Conservation (phyloP, 2,888 invertebrate species). For the Druceiella hillmani region DNA sequence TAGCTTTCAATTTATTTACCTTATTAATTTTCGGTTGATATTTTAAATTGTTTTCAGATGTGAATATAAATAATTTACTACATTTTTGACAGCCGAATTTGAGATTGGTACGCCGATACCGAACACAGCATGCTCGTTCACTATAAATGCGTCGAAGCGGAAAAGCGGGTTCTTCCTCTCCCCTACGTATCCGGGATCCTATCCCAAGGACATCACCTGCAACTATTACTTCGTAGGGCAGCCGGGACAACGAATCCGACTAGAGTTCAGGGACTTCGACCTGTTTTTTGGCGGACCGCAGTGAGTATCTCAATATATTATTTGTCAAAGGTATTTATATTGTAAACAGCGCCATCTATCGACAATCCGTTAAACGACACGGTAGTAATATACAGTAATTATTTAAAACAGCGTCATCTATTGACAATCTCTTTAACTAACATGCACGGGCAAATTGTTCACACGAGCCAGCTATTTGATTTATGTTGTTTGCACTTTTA, state of each 20-base stretch:
- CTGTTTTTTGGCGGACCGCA: constrained; percentile 97
- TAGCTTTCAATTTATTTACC: too few species aligned
- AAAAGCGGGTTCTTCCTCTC: constrained; percentile 86
- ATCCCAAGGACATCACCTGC: constrained; percentile 94
- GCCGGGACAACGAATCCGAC: constrained; percentile 83
- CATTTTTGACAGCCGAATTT: constrained; percentile 73
- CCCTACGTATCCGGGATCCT: constrained; percentile 98
- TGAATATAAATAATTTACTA: neutral
- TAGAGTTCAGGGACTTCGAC: constrained; percentile 97
- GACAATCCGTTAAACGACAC: constrained; percentile 4
- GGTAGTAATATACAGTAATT: neutral
- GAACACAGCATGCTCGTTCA: constrained; percentile 83
- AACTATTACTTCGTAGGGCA: constrained; percentile 90
- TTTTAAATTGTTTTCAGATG: neutral
- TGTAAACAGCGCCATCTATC: too few species aligned
- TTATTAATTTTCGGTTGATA: neutral
- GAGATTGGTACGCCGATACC: constrained; percentile 86
- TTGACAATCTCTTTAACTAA: too few species aligned
- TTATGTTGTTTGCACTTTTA: too few species aligned
- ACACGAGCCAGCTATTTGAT: too few species aligned
- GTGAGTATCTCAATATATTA: too few species aligned
- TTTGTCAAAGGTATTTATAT: too few species aligned
- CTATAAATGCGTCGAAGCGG: constrained; percentile 68
- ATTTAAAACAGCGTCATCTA: too few species aligned
- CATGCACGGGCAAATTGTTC: too few species aligned